phyloP scores from a whole-genome alignment of 1,140 invertebrate genomes.

The Pseudachorutes palmiensis region DNA sequence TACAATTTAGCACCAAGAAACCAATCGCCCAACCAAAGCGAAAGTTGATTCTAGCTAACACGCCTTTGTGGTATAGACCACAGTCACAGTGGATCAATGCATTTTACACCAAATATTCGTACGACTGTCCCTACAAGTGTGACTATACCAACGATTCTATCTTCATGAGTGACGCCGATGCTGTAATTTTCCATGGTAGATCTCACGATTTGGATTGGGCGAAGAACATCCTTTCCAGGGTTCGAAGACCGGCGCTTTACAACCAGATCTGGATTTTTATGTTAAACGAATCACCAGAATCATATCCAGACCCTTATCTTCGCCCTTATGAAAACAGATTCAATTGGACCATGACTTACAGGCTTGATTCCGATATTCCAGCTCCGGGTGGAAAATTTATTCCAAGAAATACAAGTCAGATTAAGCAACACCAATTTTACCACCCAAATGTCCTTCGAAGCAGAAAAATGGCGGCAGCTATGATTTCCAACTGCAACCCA shows the following conservation, averaged over 20 bases:
- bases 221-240: neutral
- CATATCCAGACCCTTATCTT: conserved; percentile 2
- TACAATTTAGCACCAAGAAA: no score
- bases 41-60: neutral
- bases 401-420: conserved; percentile 4
- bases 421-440: no score
- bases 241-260: neutral
- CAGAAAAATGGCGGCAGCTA: conserved; percentile 44
- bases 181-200: neutral
- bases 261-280: conserved; percentile 48
- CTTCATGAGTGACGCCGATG: neutral
- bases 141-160: neutral
- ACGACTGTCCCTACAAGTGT: neutral
- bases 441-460: no score
- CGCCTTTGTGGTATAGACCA: neutral
- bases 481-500: conserved; percentile 49
- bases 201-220: neutral
- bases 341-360: conserved; percentile 49
- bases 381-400: conserved; percentile 13
- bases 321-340: conserved; percentile 38
- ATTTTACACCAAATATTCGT: no score
- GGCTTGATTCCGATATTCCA: conserved; percentile 35
- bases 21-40: no score
- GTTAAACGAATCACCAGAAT: conserved; percentile 46
- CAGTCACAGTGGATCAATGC: no score